Evolutionary conservation across 2,113 vertebrate genomes (phyloP).

Genomic region (Entomyzon cyanotis): DNA sequence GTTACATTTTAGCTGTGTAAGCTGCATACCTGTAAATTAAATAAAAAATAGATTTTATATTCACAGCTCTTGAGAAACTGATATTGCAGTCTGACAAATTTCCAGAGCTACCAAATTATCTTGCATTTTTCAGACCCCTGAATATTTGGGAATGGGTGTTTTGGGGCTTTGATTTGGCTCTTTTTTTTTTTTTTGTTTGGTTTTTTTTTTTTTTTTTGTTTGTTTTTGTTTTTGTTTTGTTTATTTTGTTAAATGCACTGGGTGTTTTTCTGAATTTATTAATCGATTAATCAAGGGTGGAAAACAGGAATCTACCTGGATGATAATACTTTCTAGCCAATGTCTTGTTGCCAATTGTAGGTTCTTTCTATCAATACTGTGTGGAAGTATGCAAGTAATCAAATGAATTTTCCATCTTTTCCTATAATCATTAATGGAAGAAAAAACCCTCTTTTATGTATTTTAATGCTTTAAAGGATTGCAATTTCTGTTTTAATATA

Average conservation of each 20-base stretch:
- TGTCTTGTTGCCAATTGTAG: background rate
- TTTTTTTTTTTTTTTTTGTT: too few relatives aligned
- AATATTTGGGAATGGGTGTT: background rate
- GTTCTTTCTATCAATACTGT: background rate
- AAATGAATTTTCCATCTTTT: background rate
- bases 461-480: background rate
- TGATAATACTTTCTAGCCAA: background rate
- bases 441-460: background rate
- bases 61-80: background rate
- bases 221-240: too few relatives aligned
- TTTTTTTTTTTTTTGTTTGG: background rate
- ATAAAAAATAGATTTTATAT: background rate
- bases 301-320: background rate
- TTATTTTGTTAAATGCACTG: background rate
- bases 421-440: background rate
- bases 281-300: background rate
- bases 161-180: rapidly evolving
- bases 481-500: background rate
- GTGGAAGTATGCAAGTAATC: background rate
- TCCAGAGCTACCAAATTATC: background rate
- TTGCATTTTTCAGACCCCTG: background rate
- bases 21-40: background rate
- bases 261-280: background rate
- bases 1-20: background rate
- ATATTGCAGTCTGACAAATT: background rate